phyloP scores from a whole-genome alignment of 2,797 vertebrate species.

The Decapterus maruadsi region DNA sequence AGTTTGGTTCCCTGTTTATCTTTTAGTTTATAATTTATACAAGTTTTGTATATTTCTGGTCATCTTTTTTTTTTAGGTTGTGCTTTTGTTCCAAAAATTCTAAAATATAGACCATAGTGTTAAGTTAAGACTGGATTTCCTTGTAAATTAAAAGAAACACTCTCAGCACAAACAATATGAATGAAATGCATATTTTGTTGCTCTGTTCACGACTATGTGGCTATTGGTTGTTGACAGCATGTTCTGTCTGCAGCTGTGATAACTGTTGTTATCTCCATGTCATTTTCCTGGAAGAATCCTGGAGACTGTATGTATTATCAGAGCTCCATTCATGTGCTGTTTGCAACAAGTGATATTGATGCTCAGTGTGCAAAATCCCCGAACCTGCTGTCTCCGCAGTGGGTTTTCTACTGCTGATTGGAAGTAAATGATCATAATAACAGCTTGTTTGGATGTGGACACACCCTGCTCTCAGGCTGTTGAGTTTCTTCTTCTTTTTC shows the following conservation, averaged over 20 bases:
- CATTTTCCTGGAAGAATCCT: conserved; percentile 34
- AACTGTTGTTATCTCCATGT: conserved; percentile 26
- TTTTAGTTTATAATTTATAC: too few relatives aligned
- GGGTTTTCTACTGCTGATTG: conserved; percentile 16
- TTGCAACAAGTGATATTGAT: conserved; percentile 7
- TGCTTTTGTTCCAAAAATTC: not conserved
- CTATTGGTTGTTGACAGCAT: not conserved
- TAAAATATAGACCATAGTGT: not conserved
- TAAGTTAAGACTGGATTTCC: not conserved
- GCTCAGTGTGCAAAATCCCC: not conserved
- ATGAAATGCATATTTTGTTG: not conserved
- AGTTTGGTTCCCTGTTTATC: not conserved
- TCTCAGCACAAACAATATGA: not conserved
- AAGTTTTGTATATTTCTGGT: too few relatives aligned
- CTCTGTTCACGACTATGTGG: not conserved
- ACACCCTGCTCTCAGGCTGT: conserved; percentile 50
- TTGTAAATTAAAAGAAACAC: not conserved
- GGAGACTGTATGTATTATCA: conserved; percentile 31
- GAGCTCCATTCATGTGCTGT: conserved; percentile 8
- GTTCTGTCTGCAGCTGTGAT: not conserved
- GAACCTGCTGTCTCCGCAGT: not conserved
- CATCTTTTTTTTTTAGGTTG: too few relatives aligned
- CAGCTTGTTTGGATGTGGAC: conserved; percentile 52
- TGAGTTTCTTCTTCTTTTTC: conserved; percentile 20
- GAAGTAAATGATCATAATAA: conserved; percentile 66